Percentiles rank a stretch among this genome's conserved stretches.
phyloP scores from a whole-genome alignment of 1,140 invertebrate genomes.

The Contarinia nasturtii region DNA sequence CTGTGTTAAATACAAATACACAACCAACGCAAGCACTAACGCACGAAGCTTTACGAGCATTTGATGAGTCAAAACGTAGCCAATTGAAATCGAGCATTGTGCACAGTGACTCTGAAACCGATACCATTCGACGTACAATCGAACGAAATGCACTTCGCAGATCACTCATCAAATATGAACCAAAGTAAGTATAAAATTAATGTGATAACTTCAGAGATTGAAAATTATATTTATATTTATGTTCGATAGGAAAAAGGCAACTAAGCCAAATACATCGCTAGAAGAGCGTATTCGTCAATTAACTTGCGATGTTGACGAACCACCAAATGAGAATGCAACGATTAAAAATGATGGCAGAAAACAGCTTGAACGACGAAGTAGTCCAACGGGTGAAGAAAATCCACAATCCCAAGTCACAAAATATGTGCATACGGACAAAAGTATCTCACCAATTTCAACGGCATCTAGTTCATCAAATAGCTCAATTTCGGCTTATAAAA shows the following conservation, averaged over 20 bases:
- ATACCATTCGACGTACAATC: constrained; percentile 39
- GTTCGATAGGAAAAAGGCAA: constrained; percentile 25
- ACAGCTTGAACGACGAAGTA: constrained; percentile 22
- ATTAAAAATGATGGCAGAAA: background rate
- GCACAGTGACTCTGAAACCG: constrained; percentile 29
- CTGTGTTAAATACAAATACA: constrained; percentile 27
- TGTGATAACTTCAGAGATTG: background rate
- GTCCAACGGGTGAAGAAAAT: constrained; percentile 31
- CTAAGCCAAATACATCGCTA: constrained; percentile 41
- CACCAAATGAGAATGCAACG: background rate
- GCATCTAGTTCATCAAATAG: constrained; percentile 29
- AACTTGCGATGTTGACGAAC: constrained; percentile 59
- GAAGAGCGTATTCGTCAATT: constrained; percentile 61
- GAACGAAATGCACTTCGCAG: constrained; percentile 50
- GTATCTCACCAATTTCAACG: constrained; percentile 32
- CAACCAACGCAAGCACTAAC: constrained; percentile 35
- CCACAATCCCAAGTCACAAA: constrained; percentile 17
- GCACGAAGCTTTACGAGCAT: constrained; percentile 38
- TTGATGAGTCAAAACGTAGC: constrained; percentile 40
- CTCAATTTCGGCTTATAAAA: constrained; percentile 40
- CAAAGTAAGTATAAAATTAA: constrained; percentile 5
- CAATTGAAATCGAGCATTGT: constrained; percentile 25
- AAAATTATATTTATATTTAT: background rate
- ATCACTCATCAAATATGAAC: constrained; percentile 44
- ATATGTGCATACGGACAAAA: constrained; percentile 23